Conservation (phyloP, 2,797 vertebrate species). For the Manis crassicaudata region DNA sequence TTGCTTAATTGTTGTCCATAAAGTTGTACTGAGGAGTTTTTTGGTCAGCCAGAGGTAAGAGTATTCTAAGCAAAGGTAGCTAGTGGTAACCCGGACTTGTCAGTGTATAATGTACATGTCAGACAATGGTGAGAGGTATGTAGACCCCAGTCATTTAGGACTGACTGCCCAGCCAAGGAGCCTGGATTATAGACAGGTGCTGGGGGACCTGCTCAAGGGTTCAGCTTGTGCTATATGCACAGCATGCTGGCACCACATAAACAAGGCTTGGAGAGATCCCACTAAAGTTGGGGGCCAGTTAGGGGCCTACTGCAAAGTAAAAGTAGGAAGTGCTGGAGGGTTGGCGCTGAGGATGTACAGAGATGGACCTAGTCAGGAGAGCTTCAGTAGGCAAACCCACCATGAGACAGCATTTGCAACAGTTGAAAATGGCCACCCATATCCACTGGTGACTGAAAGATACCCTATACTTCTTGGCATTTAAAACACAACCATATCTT, state of each 20-base stretch:
- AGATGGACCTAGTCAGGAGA: neutral
- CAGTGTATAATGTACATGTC: neutral
- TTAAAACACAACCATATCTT: neutral
- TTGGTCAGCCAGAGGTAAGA: neutral
- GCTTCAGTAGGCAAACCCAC: neutral
- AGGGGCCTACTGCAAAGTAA: neutral
- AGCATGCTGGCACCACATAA: neutral
- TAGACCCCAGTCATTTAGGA: neutral
- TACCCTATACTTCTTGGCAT: neutral
- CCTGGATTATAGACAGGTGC: neutral
- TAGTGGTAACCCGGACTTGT: neutral
- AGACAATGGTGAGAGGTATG: neutral
- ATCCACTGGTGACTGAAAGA: neutral
- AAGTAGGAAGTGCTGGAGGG: neutral
- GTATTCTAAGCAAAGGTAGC: neutral
- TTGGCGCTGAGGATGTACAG: neutral
- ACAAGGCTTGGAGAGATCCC: neutral
- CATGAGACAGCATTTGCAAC: neutral
- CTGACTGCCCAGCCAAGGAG: neutral
- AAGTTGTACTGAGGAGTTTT: neutral
- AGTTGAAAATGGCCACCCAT: neutral
- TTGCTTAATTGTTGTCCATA: neutral
- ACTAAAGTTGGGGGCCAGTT: neutral
- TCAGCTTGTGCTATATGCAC: too few relatives aligned
- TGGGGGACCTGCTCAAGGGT: too few relatives aligned